Percentiles rank a stretch among this genome's conserved stretches.
Conservation (phyloP, 2,888 invertebrate genomes). For the Dryadula phaetusa region DNA sequence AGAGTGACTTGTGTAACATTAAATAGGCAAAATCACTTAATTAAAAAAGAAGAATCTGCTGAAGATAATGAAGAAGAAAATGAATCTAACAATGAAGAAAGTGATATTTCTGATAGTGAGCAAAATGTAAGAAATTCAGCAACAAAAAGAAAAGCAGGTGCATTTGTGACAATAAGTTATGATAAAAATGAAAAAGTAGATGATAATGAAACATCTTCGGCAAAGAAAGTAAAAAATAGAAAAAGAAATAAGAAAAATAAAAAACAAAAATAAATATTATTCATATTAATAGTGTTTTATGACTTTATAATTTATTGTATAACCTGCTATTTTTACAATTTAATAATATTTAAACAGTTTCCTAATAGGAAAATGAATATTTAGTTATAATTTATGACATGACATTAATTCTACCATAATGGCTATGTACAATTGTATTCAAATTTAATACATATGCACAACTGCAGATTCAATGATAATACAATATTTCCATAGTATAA, state of each 20-base stretch:
- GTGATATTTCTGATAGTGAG: constrained; percentile 53
- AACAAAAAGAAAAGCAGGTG: constrained; percentile 68
- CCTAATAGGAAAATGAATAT: too few species aligned
- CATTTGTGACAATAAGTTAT: constrained; percentile 73
- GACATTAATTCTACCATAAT: too few species aligned
- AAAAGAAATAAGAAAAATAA: constrained; percentile 67
- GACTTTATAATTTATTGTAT: too few species aligned
- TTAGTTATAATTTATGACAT: too few species aligned
- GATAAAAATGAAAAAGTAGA: constrained; percentile 60
- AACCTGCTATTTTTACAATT: too few species aligned
- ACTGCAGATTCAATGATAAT: too few species aligned
- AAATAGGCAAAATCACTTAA: constrained; percentile 73
- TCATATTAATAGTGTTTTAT: constrained; percentile 21
- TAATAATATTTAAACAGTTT: too few species aligned
- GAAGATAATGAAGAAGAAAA: constrained; percentile 49
- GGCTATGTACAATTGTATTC: too few species aligned
- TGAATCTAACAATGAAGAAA: constrained; percentile 50
- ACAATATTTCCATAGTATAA: too few species aligned
- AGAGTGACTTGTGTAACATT: constrained; percentile 90
- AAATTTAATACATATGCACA: too few species aligned
- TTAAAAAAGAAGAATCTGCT: constrained; percentile 69
- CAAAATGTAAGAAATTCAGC: constrained; percentile 44
- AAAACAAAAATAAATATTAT: constrained; percentile 44
- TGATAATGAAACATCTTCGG: constrained; percentile 52
- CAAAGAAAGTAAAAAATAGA: constrained; percentile 68